These are phyloP conservation scores for Agriopis marginaria DNA, from an alignment of 2,888 invertebrate species.

Conservation along the genomic window DNA sequence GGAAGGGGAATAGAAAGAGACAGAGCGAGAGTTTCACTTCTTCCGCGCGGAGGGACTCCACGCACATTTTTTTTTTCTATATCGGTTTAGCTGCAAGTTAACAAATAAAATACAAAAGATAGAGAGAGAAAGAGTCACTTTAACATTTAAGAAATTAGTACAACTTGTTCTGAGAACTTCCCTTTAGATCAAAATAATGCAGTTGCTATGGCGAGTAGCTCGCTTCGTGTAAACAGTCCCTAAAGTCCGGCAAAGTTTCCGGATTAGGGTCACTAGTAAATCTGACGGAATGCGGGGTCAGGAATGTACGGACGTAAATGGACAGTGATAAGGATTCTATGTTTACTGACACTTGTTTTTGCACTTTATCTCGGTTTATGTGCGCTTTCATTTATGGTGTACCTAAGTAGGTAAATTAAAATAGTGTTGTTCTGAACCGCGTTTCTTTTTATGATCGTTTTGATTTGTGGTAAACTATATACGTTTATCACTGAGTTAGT, in stretches of 20 bases:
- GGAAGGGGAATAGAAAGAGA: no score
- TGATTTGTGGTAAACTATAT: no score
- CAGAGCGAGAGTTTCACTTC: no score
- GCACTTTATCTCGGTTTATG: slow-evolving; percentile 21
- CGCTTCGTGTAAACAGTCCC: background rate
- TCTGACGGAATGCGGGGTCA: slow-evolving; percentile 45
- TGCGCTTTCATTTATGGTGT: slow-evolving; percentile 16
- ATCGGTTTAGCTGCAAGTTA: no score
- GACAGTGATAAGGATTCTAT: slow-evolving; percentile 36
- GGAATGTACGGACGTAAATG: slow-evolving; percentile 31
- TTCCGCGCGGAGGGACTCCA: no score
- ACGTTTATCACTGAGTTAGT: no score
- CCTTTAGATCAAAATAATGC: no score
- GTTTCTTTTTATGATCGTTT: background rate
- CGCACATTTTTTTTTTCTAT: no score
- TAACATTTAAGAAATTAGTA: no score
- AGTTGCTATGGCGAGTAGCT: background rate
- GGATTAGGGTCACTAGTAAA: slow-evolving; percentile 50
- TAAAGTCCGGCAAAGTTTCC: slow-evolving; percentile 44
- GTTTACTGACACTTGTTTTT: slow-evolving; percentile 31
- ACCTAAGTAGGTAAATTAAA: background rate
- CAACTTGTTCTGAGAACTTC: no score
- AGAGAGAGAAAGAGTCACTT: no score
- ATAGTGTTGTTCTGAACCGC: background rate
- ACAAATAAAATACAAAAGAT: no score